Evolutionary conservation across 1,140 invertebrate genomes (phyloP), one percentile per base, ranked within the genome.

Genomic region (Drosophila orosa): DNA sequence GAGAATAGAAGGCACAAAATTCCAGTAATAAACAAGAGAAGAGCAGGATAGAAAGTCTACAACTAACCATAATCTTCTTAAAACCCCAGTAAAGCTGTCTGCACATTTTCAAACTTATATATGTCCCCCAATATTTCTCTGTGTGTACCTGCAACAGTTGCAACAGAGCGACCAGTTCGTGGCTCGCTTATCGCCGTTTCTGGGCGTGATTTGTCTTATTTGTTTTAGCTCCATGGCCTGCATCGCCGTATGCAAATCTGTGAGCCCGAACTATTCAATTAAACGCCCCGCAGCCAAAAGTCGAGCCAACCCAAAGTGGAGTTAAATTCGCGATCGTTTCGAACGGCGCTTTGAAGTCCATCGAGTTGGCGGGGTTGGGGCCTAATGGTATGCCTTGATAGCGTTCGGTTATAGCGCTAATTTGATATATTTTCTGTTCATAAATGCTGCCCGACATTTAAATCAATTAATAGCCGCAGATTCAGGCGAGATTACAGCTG

Each of bases 391-490:
- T 27, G 60, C 63, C 67, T 79, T 62, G 63, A 69, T 84, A 66
- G 57, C 57, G 47, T 40, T 56, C 62, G 62, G 67, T 60, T 83
- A 68, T 73, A 65, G 79, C 79, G 83, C 72, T 87, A 86, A 86
- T 86, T 87, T 87, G 79, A 89, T 89, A 79, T 80, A 87, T 80
- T 86, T 87, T 68, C 65, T 47, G 60, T 52, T 74, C 83, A 87
- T 83, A 83, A 83, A 80, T 80, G 66, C 42, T 89, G 57, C 33
- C 73, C 45, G 59, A 74, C 73, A 89, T 80, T 80, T 61, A 67
- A 84, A 78, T 89, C 80, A 89, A 89, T 89, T 80, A 80, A 80
- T 72, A 17, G 58, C 27, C 13, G 35, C 40, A 47, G 79, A 82
- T 87, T 47, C 65, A 35, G 25, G 22, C 8, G 1, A 55, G 45